These are phyloP conservation scores for Diplodus puntazzo DNA, from an alignment of 2,797 vertebrate species.

Conservation along the genomic window DNA sequence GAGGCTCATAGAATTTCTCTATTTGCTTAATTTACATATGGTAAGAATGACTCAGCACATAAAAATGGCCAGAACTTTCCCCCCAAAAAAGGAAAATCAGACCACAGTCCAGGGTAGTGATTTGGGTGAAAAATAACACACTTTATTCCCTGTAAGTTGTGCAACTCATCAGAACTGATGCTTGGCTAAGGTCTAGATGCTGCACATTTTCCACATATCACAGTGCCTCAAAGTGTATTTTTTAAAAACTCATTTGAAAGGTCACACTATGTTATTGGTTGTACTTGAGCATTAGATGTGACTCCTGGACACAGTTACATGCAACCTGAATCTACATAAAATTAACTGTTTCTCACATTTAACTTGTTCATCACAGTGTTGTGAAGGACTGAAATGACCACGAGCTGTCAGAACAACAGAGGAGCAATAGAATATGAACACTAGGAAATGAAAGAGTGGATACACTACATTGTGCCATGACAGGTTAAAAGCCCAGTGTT, in stretches of 20 bases:
- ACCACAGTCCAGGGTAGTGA: not conserved
- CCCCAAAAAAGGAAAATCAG: not conserved
- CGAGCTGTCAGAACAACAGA: constrained; percentile 5
- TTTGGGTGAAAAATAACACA: not conserved
- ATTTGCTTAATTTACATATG: not conserved
- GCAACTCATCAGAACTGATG: not conserved
- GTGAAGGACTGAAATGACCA: not conserved
- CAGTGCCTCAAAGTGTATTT: constrained; percentile 21
- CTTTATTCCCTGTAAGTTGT: not conserved
- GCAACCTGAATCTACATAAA: constrained; percentile 4
- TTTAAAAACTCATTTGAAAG: constrained; percentile 11
- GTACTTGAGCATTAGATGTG: constrained; percentile 3
- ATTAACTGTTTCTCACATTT: not conserved
- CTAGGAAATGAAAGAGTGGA: not conserved
- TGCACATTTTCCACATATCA: constrained; percentile 10
- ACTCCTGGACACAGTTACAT: not conserved
- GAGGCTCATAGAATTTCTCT: not conserved
- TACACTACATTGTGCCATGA: constrained; percentile 8
- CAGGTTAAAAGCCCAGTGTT: not conserved
- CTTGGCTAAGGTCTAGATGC: not conserved
- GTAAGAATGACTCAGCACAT: not conserved
- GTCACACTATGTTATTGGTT: constrained; percentile 15
- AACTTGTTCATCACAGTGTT: constrained; percentile 12
- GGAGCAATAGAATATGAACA: not conserved
- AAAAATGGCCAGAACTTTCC: not conserved